These are phyloP conservation scores for Protomyctophum bolini DNA, from an alignment of 2,113 vertebrate species.

Conservation along the genomic window DNA sequence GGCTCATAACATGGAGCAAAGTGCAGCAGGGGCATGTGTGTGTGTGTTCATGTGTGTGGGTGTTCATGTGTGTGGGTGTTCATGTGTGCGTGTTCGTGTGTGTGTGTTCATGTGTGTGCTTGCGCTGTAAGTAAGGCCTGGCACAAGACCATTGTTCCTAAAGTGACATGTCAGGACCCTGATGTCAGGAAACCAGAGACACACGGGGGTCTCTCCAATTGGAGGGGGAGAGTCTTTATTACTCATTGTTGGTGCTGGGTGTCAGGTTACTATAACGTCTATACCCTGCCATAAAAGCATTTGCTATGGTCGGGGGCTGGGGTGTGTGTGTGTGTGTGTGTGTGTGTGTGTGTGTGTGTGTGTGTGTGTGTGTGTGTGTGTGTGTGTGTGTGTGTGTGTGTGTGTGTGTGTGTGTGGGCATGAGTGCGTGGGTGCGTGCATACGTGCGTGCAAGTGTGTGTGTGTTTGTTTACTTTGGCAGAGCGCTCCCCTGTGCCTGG, in stretches of 20 bases:
- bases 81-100: constrained; percentile 1
- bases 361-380: constrained; percentile 35
- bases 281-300: too few species aligned
- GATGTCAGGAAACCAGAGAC: constrained; percentile 60
- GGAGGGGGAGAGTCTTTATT: constrained; percentile 62
- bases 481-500: constrained; percentile 68
- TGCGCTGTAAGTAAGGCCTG: background rate
- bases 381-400: background rate
- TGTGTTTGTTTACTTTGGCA: constrained; percentile 68
- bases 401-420: constrained; percentile 15
- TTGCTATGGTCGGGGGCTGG: too few species aligned
- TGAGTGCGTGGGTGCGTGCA: constrained; percentile 29
- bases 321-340: background rate
- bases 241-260: constrained; percentile 65
- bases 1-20: too few species aligned
- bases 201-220: constrained; percentile 13
- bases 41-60: constrained; percentile 36
- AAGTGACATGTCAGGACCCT: constrained; percentile 56
- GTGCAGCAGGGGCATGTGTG: constrained; percentile 18
- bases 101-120: background rate
- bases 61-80: constrained; percentile 20
- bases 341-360: constrained; percentile 11
- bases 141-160: constrained; percentile 5
- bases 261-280: constrained; percentile 49
- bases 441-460: constrained; percentile 21